Evolutionary conservation across 2,797 vertebrate genomes (phyloP).

Genomic region (Thunnus albacares): DNA sequence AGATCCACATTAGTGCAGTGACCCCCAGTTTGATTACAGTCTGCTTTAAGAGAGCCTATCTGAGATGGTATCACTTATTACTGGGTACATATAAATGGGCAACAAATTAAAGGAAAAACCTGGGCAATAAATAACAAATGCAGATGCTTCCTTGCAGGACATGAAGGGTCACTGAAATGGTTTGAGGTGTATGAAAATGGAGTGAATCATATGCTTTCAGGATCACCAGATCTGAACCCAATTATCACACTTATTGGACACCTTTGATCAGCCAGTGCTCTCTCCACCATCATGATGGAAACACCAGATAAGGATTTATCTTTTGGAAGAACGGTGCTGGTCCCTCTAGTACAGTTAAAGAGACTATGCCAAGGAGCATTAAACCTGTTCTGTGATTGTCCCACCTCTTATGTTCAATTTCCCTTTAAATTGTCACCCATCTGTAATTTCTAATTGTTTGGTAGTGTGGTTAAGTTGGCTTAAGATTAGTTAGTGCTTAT

Average conservation of each 20-base stretch:
- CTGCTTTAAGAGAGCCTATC: neutral
- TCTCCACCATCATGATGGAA: neutral
- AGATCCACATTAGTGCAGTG: neutral
- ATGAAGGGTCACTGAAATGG: neutral
- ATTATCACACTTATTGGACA: neutral
- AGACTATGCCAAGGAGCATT: neutral
- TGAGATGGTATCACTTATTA: neutral
- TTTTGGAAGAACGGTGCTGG: neutral
- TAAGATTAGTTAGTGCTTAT: neutral
- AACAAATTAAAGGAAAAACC: neutral
- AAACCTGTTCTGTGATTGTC: neutral
- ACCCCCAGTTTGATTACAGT: neutral
- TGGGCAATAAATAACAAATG: neutral
- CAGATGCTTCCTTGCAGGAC: neutral
- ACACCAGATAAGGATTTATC: neutral
- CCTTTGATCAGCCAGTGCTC: neutral
- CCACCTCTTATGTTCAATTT: neutral
- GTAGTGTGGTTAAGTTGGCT: too few relatives aligned
- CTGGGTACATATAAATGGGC: neutral
- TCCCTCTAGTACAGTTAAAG: neutral
- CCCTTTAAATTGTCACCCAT: neutral
- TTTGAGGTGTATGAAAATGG: neutral
- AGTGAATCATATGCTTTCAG: neutral
- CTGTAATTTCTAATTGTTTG: neutral
- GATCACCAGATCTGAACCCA: neutral